Evolutionary conservation across 2,113 vertebrate genomes (phyloP).

Genomic region (Corythornis madagascariensis): DNA sequence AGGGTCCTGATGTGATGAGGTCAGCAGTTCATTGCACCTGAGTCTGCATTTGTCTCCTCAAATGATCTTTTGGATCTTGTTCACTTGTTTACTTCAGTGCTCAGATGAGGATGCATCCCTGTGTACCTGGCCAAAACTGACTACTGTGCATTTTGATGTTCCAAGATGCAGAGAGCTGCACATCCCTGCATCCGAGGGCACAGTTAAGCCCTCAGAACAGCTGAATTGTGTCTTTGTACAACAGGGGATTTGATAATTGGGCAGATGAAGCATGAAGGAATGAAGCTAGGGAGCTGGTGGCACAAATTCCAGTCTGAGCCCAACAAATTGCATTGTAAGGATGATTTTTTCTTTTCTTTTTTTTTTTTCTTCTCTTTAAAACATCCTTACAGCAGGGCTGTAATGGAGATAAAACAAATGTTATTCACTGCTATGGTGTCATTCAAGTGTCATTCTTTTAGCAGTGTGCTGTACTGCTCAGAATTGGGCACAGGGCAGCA

Average conservation of each 20-base stretch:
- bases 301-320: constrained; percentile 59
- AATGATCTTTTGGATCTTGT: neutral
- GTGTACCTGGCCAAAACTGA: neutral
- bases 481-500: neutral
- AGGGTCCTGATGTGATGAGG: neutral
- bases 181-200: constrained; percentile 58
- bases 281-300: constrained; percentile 61
- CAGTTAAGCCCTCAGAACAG: constrained; percentile 61
- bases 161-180: constrained; percentile 49
- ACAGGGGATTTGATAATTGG: constrained; percentile 68
- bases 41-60: neutral
- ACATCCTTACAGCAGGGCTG: neutral
- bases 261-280: constrained; percentile 59
- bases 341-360: neutral
- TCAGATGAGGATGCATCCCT: neutral
- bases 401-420: constrained; percentile 29
- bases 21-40: constrained; percentile 1
- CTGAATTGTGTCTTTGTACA: constrained; percentile 64
- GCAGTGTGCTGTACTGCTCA: neutral
- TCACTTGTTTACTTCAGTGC: constrained; percentile 27
- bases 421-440: neutral
- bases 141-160: constrained; percentile 20
- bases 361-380: neutral
- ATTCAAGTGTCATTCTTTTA: neutral
- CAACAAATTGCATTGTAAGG: neutral